These are phyloP conservation scores for Tetraodon nigroviridis DNA, from an alignment of 2,113 vertebrate genomes.

Conservation along the genomic window DNA sequence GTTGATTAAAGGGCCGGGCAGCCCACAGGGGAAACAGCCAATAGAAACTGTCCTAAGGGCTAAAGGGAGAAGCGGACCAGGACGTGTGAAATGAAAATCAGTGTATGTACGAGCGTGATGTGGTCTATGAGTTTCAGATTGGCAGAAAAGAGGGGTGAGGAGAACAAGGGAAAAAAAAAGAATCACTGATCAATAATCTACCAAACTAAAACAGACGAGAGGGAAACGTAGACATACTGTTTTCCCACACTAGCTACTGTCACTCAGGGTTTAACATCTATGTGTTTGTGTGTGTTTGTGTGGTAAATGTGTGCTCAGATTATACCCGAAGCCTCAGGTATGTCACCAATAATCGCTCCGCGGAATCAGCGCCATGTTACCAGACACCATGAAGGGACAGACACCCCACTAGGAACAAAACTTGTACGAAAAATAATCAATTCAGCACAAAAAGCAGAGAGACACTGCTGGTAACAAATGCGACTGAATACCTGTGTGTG, in stretches of 20 bases:
- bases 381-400: constrained; percentile 60
- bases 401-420: constrained; percentile 64
- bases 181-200: constrained; percentile 72
- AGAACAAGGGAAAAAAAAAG: constrained; percentile 58
- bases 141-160: constrained; percentile 39
- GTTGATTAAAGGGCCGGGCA: constrained; percentile 68
- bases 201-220: constrained; percentile 70
- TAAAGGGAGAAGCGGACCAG: constrained; percentile 45
- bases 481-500: constrained; percentile 36
- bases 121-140: constrained; percentile 20
- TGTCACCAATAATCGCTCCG: neutral
- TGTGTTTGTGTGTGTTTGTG: constrained; percentile 42
- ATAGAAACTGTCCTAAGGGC: constrained; percentile 58
- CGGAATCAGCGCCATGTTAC: constrained; percentile 60
- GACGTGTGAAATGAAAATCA: constrained; percentile 22
- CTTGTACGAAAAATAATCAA: constrained; percentile 60
- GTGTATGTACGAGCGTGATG: constrained; percentile 29
- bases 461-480: constrained; percentile 61
- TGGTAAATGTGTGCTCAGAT: constrained; percentile 8
- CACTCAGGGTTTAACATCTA: constrained; percentile 70
- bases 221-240: constrained; percentile 63
- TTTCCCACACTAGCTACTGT: constrained; percentile 69
- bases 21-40: constrained; percentile 64
- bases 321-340: constrained; percentile 1
- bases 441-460: constrained; percentile 66